Evolutionary conservation across 2,113 vertebrate genomes (phyloP).

Genomic region (Ifrita kowaldi): DNA sequence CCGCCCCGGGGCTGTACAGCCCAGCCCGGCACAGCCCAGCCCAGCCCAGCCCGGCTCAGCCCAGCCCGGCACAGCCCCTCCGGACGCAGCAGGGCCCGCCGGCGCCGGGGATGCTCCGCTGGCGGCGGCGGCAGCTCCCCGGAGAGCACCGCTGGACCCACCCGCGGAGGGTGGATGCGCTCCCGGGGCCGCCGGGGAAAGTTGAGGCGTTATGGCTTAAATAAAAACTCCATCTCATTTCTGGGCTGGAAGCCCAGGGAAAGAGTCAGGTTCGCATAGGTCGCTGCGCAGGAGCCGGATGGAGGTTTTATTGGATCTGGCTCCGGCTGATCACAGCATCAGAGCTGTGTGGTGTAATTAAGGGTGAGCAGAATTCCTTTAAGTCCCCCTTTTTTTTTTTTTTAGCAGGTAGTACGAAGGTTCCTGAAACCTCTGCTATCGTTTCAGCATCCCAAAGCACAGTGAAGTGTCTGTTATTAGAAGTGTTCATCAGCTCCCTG

Average conservation of each 20-base stretch:
- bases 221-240: conserved; percentile 57
- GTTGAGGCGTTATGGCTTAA: conserved; percentile 41
- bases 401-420: background rate
- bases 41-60: rapidly evolving
- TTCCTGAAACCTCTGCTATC: background rate
- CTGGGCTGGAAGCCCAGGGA: conserved; percentile 67
- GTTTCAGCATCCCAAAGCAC: background rate
- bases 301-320: conserved; percentile 61
- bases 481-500: background rate
- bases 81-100: rapidly evolving
- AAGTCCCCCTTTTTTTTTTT: background rate
- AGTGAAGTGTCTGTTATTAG: rapidly evolving
- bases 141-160: rapidly evolving
- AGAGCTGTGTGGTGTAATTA: conserved; percentile 31
- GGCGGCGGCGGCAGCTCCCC: background rate
- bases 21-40: background rate
- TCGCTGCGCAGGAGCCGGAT: conserved; percentile 47
- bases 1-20: background rate
- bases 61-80: background rate
- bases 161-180: background rate
- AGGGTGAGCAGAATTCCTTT: background rate
- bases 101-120: background rate
- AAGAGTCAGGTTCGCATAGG: conserved; percentile 47
- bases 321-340: conserved; percentile 5
- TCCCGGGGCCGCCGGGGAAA: background rate